A percentile compares a stretch with the other conserved stretches of the same genome.
Conservation (phyloP, 2,113 vertebrate genomes). For the Hyla sarda region DNA sequence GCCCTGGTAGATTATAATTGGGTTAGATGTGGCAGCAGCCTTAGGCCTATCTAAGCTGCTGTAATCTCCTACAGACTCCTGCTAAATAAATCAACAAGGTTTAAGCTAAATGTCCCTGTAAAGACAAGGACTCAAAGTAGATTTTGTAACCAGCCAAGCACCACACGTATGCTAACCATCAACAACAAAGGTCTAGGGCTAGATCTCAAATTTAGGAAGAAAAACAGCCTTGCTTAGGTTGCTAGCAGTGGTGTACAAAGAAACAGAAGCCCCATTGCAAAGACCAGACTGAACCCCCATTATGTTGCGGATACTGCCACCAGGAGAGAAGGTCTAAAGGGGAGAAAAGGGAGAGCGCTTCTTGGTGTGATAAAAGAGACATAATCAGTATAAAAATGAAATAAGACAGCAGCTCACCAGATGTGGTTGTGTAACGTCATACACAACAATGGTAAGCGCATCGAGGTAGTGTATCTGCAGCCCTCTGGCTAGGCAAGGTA, state of each 20-base stretch:
- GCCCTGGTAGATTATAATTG: background rate
- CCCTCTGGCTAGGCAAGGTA: too few relatives aligned
- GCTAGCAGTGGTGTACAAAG: background rate
- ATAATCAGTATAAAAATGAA: too few relatives aligned
- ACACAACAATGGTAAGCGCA: too few relatives aligned
- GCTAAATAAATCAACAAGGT: background rate
- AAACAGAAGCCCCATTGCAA: background rate
- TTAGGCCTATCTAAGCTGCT: background rate
- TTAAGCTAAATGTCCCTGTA: background rate
- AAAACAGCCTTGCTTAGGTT: background rate
- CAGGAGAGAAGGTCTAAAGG: too few relatives aligned
- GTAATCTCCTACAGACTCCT: background rate
- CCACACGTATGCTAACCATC: background rate
- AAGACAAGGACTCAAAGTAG: background rate
- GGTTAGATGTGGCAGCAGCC: slow-evolving; percentile 13
- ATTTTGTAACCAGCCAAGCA: background rate
- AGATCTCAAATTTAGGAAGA: background rate
- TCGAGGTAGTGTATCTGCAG: too few relatives aligned
- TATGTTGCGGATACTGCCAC: background rate
- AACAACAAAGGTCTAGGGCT: background rate
- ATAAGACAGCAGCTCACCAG: too few relatives aligned
- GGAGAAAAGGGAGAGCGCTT: too few relatives aligned
- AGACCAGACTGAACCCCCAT: background rate
- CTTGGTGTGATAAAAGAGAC: too few relatives aligned
- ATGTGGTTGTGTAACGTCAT: too few relatives aligned